phyloP scores from a whole-genome alignment of 2,888 invertebrate species.

The Apotomis capreana region DNA sequence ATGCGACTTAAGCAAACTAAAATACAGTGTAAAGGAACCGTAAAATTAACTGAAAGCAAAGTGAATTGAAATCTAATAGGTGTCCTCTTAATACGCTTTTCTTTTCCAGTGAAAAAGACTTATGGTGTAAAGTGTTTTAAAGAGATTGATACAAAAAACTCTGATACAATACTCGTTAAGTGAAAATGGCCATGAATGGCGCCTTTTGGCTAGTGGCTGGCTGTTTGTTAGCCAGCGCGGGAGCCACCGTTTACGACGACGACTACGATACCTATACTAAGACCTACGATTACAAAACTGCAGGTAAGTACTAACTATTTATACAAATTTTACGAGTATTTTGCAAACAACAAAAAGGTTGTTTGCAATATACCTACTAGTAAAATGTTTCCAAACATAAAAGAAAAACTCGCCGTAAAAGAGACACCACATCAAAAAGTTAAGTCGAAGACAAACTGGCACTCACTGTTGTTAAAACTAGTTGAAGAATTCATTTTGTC shows the following conservation, averaged over 20 bases:
- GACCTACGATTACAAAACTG: slow-evolving; percentile 68
- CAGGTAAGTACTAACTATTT: slow-evolving; percentile 61
- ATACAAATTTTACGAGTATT: too few relatives aligned
- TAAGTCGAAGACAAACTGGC: not conserved
- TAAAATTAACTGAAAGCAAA: slow-evolving; percentile 26
- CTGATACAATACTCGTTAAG: slow-evolving; percentile 45
- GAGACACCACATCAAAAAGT: not conserved
- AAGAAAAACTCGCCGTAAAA: not conserved
- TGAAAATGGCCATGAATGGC: slow-evolving; percentile 63
- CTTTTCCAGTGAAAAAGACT: slow-evolving; percentile 33
- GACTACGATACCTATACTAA: slow-evolving; percentile 77
- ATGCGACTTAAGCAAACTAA: not conserved
- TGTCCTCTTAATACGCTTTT: slow-evolving; percentile 14
- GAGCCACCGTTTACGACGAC: slow-evolving; percentile 73
- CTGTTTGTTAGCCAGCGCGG: slow-evolving; percentile 57
- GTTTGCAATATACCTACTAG: not conserved
- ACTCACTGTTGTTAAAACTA: not conserved
- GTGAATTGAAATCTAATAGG: not conserved
- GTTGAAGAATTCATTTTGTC: not conserved
- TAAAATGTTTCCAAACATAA: not conserved
- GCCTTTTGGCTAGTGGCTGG: slow-evolving; percentile 61
- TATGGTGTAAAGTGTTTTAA: slow-evolving; percentile 38
- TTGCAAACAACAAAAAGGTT: too few relatives aligned
- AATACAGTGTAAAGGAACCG: slow-evolving; percentile 34
- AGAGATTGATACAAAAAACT: slow-evolving; percentile 24